Evolutionary conservation across 2,888 invertebrate genomes (phyloP), one percentile per base, ranked within the genome.

Genomic region (Leptinotarsa peninsularis): DNA sequence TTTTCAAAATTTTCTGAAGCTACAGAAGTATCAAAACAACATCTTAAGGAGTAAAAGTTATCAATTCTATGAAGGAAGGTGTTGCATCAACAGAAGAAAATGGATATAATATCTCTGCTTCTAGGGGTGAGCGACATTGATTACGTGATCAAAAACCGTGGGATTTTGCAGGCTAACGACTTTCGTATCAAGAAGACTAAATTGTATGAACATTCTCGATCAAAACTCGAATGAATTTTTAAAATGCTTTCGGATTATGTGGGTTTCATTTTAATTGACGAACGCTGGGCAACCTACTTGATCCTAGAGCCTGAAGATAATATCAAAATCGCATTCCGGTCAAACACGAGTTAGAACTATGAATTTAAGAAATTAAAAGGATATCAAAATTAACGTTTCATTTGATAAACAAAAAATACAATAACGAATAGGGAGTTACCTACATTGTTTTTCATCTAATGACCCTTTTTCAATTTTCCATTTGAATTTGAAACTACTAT

Each of bases 191-290:
- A 21, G 21, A 21, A 21, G 15, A 23, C 15, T 58, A 58, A 58
- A 58, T 58, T 58, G 58, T 15, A 58, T 58, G 58, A 58, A 58
- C 58, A 58, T 23, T 58, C 23, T 23, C 23, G 23, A 58, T 58
- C 58, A 58, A 58, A 58, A 58, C 4, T 21, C 10, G 58, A 58
- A 58, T 58, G 27, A 23, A 58, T 15, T 58, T 14, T 15, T 14
- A 58, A 58, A 58, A 58, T 4, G 23, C 58, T 58, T 23, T 58
- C 58, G 1, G 58, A 58, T 23, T 58, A 27, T 18, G 58, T 58
- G 58, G 58, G 58, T 23, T 58, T 21, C 4, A 21, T 58, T 58
- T 58, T 58, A 58, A 58, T 58, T 23, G 58, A 58, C 23, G 58
- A 58, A 10, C 21, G 58, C 21, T 58, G 21, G 15, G 15, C 18